Evolutionary conservation across 1,140 invertebrate genomes (phyloP).

Genomic region (Laodelphax striatellus): DNA sequence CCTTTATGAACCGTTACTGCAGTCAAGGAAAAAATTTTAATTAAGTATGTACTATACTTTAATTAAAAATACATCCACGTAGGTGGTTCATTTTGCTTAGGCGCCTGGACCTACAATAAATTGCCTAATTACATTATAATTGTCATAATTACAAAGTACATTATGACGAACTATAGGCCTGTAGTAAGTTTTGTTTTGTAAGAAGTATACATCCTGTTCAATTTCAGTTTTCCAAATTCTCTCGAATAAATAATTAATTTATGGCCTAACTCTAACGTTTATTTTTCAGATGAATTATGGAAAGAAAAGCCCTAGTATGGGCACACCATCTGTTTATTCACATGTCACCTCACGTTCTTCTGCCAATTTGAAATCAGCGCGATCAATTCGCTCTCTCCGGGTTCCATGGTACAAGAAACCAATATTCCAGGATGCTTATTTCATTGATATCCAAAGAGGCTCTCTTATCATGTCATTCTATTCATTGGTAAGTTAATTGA

Average conservation of each 20-base stretch:
- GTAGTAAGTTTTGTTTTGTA: no score
- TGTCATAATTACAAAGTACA: no score
- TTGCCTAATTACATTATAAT: no score
- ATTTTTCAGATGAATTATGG: slow-evolving; percentile 42
- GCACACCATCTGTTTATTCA: slow-evolving; percentile 74
- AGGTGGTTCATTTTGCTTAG: no score
- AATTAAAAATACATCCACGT: no score
- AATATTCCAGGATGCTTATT: slow-evolving; percentile 58
- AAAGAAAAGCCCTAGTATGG: slow-evolving; percentile 57
- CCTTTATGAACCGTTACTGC: no score
- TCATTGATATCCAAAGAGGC: slow-evolving; percentile 67
- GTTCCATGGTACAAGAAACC: slow-evolving; percentile 77
- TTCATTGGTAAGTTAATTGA: slow-evolving; percentile 48
- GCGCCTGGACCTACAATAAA: no score
- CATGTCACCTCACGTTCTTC: slow-evolving; percentile 54
- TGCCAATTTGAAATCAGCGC: slow-evolving; percentile 63
- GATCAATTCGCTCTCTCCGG: slow-evolving; percentile 60
- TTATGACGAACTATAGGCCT: no score
- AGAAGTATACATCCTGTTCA: no score
- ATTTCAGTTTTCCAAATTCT: no score
- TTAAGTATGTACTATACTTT: no score
- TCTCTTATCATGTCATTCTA: slow-evolving; percentile 60
- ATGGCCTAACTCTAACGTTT: background rate
- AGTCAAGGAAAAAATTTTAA: no score
- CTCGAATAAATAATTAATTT: background rate